These are phyloP conservation scores for Labeo catla DNA, from an alignment of 2,113 vertebrate genomes.

Conservation along the genomic window DNA sequence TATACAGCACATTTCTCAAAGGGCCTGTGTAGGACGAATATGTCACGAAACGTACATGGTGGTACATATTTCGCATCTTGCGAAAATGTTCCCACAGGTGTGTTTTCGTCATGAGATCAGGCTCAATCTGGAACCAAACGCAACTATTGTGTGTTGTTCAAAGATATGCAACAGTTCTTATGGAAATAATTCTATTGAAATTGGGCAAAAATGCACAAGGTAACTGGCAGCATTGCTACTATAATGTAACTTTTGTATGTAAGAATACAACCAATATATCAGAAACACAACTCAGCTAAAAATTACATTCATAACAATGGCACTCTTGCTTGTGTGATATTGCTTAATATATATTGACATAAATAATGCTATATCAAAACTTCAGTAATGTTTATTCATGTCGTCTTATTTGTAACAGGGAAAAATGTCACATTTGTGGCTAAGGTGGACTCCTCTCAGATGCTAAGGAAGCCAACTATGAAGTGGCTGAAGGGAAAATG, in stretches of 20 bases:
- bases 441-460: constrained; percentile 79
- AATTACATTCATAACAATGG: neutral
- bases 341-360: neutral
- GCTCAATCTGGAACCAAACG: neutral
- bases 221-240: neutral
- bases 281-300: neutral
- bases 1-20: too few relatives aligned
- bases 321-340: neutral
- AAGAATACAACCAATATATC: neutral
- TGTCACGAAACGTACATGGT: too few relatives aligned
- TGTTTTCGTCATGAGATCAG: too few relatives aligned
- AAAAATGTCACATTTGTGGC: constrained; percentile 74
- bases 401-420: constrained; percentile 67
- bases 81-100: too few relatives aligned
- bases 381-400: neutral
- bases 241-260: neutral
- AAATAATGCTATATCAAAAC: neutral
- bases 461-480: constrained; percentile 76
- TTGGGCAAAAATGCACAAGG: neutral
- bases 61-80: too few relatives aligned
- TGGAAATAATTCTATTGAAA: neutral
- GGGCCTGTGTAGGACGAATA: too few relatives aligned
- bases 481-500: constrained; percentile 96
- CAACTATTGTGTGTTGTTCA: neutral
- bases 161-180: neutral